Evolutionary conservation across 2,888 invertebrate species (phyloP), one percentile per base, ranked within the genome.

Genomic region (Trissolcus brochymenae): DNA sequence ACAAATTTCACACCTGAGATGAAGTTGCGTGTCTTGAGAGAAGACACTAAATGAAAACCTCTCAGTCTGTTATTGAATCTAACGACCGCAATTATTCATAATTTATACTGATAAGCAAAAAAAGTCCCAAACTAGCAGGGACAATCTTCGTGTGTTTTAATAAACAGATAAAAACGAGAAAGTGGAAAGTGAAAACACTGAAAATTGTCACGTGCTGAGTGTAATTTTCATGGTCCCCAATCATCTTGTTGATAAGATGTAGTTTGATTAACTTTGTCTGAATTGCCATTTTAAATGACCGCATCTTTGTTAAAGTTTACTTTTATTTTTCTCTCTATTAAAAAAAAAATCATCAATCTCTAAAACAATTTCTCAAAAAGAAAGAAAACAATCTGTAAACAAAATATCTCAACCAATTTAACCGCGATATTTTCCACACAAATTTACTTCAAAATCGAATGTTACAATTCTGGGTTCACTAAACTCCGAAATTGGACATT

Each of bases 141-240:
- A 46, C 17, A 16, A 16, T 59, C 67, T 49, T 60, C 19, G 19
- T 55, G 21, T 49, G n/a, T 60, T 41, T 68, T 54, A 35, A 54
- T 68, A 68, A 68, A 68, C 54, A 55, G 54, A 61, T 40, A 54
- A 68, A 40, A 4, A 55, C 55, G 68, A 43, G 68, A 68, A 68
- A 68, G 68, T 68, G 55, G 55, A 68, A 68, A 68, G 68, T 60
- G 67, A 68, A 68, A 68, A 60, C 19, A 29, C 29, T 67, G 68
- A 68, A 68, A 68, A 68, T 60, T 68, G 68, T 68, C 68, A 51
- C 55, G 68, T 55, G 59, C 35, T 54, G 59, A 43, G 25, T 57
- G 16, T 54, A 19, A 67, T 59, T 67, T 67, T 67, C 67, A 59
- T 67, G 51, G 43, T 0, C 21, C 16, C 51, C 49, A 67, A 67